These are phyloP conservation scores for Tetramorium parvispinum DNA, from an alignment of 1,140 invertebrate genomes.

Conservation along the genomic window DNA sequence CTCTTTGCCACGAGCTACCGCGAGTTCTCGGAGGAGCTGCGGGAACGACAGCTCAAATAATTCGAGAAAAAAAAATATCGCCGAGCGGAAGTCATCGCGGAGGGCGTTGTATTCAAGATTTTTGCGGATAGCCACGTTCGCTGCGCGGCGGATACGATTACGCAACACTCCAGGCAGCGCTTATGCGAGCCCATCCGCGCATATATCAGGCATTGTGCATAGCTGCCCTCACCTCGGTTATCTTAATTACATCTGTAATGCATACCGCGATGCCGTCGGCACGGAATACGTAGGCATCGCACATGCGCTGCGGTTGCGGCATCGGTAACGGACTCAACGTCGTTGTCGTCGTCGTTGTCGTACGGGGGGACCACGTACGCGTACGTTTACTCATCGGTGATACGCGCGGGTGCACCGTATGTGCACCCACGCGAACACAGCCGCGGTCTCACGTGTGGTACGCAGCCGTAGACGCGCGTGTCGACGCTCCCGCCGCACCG, in stretches of 20 bases:
- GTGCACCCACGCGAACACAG: conserved; percentile 15
- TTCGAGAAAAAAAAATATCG: conserved; percentile 13
- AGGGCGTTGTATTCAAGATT: conserved; percentile 71
- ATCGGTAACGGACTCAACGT: not conserved
- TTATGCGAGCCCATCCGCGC: conserved; percentile 74
- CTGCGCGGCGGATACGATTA: conserved; percentile 70
- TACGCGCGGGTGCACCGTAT: conserved; percentile 11
- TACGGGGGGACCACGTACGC: conserved; percentile 27
- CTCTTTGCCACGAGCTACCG: not conserved
- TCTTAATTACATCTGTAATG: conserved; percentile 86
- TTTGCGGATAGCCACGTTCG: conserved; percentile 73
- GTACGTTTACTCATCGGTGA: conserved; percentile 60
- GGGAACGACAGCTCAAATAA: not conserved
- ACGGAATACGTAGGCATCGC: conserved; percentile 44
- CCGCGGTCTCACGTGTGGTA: not conserved
- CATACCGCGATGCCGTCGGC: conserved; percentile 80
- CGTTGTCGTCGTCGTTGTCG: not conserved
- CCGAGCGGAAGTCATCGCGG: conserved; percentile 42
- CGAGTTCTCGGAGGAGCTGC: not conserved
- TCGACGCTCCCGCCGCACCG: not conserved
- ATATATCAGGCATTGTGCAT: conserved; percentile 84
- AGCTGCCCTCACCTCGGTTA: conserved; percentile 84
- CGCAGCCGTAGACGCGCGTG: not conserved
- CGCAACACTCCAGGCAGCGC: conserved; percentile 63
- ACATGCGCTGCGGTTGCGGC: conserved; percentile 8